These are phyloP conservation scores for Ischnus inquisitorius DNA, from an alignment of 2,888 invertebrate genomes.

Conservation along the genomic window DNA sequence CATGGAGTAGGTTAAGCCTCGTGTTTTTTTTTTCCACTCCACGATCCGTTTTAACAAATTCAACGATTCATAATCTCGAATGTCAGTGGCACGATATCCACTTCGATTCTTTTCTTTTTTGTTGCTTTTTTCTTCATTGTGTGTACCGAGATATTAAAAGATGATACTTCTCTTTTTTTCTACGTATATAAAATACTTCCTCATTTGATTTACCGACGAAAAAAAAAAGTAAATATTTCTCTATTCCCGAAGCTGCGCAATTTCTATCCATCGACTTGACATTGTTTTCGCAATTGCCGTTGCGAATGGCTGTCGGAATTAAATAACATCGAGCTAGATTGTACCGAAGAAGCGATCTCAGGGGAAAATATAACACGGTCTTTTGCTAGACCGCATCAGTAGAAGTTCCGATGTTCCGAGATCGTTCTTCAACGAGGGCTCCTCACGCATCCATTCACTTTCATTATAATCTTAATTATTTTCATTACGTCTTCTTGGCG, in stretches of 20 bases:
- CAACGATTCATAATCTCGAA: constrained; percentile 46
- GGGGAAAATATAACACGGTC: not conserved
- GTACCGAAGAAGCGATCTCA: constrained; percentile 9
- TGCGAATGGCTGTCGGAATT: constrained; percentile 31
- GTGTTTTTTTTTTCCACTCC: constrained; percentile 18
- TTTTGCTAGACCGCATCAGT: not conserved
- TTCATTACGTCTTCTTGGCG: constrained; percentile 44
- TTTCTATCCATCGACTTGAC: constrained; percentile 24
- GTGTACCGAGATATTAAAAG: constrained; percentile 50
- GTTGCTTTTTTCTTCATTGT: constrained; percentile 7
- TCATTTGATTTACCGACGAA: constrained; percentile 55
- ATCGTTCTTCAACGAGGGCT: constrained; percentile 32
- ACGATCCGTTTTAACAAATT: constrained; percentile 23
- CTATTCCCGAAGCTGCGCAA: constrained; percentile 42
- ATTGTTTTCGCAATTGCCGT: constrained; percentile 13
- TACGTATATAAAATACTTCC: constrained; percentile 63
- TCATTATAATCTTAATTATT: constrained; percentile 11
- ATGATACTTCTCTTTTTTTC: constrained; percentile 52
- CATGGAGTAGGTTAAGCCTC: constrained; percentile 30
- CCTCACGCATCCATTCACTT: constrained; percentile 15
- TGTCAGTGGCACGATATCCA: constrained; percentile 36
- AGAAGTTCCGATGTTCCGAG: constrained; percentile 22
- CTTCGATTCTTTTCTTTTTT: not conserved
- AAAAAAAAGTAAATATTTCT: constrained; percentile 27
- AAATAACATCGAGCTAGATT: constrained; percentile 30